Base-by-base conservation (phyloP, 2,888 invertebrate species). In the Hirtodrosophila cameraria region DNA sequence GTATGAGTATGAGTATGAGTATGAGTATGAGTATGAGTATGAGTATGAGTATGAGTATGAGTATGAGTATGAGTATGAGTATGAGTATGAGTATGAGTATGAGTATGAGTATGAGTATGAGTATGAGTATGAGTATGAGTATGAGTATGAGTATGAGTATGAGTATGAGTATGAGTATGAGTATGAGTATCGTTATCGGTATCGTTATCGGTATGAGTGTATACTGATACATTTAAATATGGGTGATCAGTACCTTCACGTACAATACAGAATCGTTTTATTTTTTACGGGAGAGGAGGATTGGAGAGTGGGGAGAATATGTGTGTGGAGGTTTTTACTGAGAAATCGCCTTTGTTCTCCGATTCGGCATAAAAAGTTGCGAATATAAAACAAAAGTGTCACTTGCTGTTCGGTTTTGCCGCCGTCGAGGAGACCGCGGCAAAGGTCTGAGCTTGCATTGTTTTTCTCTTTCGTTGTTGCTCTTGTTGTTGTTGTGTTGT, bases 371-470 rank as follows among this genome's bases (percentile, higher is more conserved):
- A 87, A 81, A 81, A 87, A 87, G 80, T 68, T 83, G 62, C 81
- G 66, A 80, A 86, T 79, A 83, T 86, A 80, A 81, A 87, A 81
- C 88, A 83, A 87, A 86, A 87, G 84, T 81, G 88, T 87, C 88
- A 87, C 84, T 86, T 86, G 77, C 66, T 67, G 58, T 62, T 63
- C 55, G 62, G 45, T 53, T 59, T 53, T 46, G 64, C 43, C 31
- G 41, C 31, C 35, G 49, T 36, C 31, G 41, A 28, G 31, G 49
- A 52, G 54, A 49, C 63, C 46, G 43, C 45, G 23, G 41, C 58
- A 54, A 8, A 31, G 23, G 23, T 63, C 53, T 38, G 49, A 54
- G 64, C 38, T 58, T 71, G 82, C 87, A 79, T 81, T 87, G 86
- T 81, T 80, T 66, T 71, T 60, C 27, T 49, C 48, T 64, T 58